Percentiles rank a stretch among this genome's conserved stretches.
Conservation (phyloP, 2,113 vertebrate species). For the Thunnus thynnus region DNA sequence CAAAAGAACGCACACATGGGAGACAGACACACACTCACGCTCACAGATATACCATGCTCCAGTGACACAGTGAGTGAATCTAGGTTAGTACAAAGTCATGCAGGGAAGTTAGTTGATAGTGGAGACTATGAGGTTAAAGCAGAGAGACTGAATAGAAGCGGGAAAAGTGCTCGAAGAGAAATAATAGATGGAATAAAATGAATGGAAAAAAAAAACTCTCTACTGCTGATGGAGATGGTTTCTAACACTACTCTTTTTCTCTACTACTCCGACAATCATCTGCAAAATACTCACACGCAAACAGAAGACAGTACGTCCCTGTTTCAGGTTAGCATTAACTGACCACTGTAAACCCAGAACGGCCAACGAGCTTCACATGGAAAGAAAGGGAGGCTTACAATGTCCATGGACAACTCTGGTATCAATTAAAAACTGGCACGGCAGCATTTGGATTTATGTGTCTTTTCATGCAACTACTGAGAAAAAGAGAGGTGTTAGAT, state of each 20-base stretch:
- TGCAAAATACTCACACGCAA: neutral
- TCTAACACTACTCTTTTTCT: constrained; percentile 69
- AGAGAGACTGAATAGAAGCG: constrained; percentile 17
- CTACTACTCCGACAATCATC: constrained; percentile 22
- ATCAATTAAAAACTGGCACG: neutral
- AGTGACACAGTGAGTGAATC: constrained; percentile 56
- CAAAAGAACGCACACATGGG: constrained; percentile 20
- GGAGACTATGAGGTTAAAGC: constrained; percentile 12
- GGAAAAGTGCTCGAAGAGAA: constrained; percentile 12
- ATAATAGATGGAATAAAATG: constrained; percentile 1
- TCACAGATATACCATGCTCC: constrained; percentile 73
- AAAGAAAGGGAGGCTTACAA: neutral
- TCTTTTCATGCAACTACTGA: constrained; percentile 45
- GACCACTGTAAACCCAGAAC: neutral
- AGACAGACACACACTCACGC: constrained; percentile 51
- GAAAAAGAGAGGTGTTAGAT: constrained; percentile 55
- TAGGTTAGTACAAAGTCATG: constrained; percentile 71
- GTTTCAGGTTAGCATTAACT: constrained; percentile 7
- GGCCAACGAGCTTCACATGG: neutral
- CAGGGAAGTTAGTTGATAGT: constrained; percentile 51
- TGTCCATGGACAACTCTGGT: neutral
- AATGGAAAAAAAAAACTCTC: neutral
- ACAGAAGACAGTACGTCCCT: constrained; percentile 7
- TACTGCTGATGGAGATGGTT: constrained; percentile 18
- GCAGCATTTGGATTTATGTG: constrained; percentile 9